Evolutionary conservation across 2,113 vertebrate species (phyloP), one percentile per base, ranked within the genome.

Genomic region (Mohoua ochrocephala): DNA sequence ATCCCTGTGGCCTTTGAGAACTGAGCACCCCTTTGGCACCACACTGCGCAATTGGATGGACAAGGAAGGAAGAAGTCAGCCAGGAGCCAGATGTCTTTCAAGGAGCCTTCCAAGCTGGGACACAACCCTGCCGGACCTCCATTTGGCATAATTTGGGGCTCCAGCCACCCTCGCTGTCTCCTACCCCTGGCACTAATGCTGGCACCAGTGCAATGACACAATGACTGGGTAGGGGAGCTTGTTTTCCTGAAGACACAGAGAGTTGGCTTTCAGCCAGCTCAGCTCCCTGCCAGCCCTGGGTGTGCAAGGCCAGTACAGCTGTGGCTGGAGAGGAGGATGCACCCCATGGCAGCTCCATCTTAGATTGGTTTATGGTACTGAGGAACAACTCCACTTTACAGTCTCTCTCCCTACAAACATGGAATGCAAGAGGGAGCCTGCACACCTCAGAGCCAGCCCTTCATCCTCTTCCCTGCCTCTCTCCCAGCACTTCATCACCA

Each of bases 401-500:
- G 4, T 24, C 60, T 69, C 54, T 30, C 33, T 42, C 19, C 20
- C 42, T 75, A 7, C 56, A 83, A 52, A 75, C 5, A 8, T 2
- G 31, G 37, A 33, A n/a, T 39, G 20, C 54, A 82, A 82, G 26
- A 78, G 9, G 24, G 13, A 74, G 17, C 56, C 45, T 74, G 37
- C 19, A 24, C 33, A 16, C 21, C 24, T 63, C 57, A 26, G 31
- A 63, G 10, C 12, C 63, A 81, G n/a, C 33, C 75, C 28, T 33
- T 16, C 33, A 59, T n/a, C 26, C 13, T 54, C 54, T 68, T 84
- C 33, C 21, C 33, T 37, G 16, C 21, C 30, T 63, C 35, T 68
- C 19, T 87, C 39, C 12, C 28, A 44, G 37, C 15, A n/a, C 22
- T 49, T 59, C 1, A 1, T 23, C 0, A 0, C 28, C 1, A 0